Base-by-base conservation (phyloP, 2,113 vertebrate species). In the Clupea harengus region DNA sequence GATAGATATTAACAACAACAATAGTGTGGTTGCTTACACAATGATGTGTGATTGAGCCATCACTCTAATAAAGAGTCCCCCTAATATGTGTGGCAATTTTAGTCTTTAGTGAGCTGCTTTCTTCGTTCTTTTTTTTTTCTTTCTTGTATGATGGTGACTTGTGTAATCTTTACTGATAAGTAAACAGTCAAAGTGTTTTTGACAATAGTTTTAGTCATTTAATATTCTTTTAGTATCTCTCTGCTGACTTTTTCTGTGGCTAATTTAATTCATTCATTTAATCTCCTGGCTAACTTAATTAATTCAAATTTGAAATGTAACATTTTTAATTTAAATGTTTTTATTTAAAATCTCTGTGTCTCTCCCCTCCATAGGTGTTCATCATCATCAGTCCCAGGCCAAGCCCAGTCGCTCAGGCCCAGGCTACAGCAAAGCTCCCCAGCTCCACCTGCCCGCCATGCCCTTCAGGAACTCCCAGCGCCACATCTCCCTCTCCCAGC, bases 401-500 rank as follows among this genome's bases (percentile, higher is more conserved):
- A 93, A 92, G 83, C 85, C 87, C 81, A 80, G 84, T 46, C 86
- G 81, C 84, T 81, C 85, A 6, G 39, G 80, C 0, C 83, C 86
- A 0, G 72, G 67, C 46, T 83, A 78, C 82, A 85, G 64, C 44
- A 88, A 86, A 75, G 88, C 89, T 13, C 89, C 89, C 75, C 92
- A 92, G 88, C 88, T 94, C 44, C 93, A 94, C 89, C 88, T 94
- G 83, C 92, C 93, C 11, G 39, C 72, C 46, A n/a, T 89, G 50
- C 93, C 92, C 78, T 44, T 52, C 85, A 91, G 91, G 28, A 89
- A 90, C 45, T 1, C 52, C 20, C 82, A 90, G 87, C 90, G 90
- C 85, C 92, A 87, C 80, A 91, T 89, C 39, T 91, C 89, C 7
- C 72, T n/a, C 49, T 4, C 45, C 89, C 0, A 81, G 85, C 44